These are phyloP conservation scores for Hippocampus mohnikei DNA, from an alignment of 2,113 vertebrate species.

Conservation along the genomic window DNA sequence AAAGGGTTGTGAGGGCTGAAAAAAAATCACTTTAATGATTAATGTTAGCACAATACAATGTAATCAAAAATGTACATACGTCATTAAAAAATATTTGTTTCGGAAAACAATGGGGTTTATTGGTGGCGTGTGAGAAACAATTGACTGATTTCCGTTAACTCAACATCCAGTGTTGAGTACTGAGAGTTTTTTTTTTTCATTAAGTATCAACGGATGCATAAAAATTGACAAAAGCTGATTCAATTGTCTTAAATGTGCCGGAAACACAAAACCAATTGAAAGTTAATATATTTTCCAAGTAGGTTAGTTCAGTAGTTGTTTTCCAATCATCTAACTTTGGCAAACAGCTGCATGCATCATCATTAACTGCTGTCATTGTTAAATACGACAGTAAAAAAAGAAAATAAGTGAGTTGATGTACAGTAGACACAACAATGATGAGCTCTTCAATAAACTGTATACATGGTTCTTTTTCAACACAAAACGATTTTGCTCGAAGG, in stretches of 20 bases:
- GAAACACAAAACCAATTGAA: not conserved
- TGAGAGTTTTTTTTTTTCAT: not conserved
- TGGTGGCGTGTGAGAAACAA: slow-evolving; percentile 21
- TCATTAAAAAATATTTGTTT: slow-evolving; percentile 32
- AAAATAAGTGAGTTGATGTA: slow-evolving; percentile 21
- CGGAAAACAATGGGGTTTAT: slow-evolving; percentile 23
- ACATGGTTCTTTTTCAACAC: slow-evolving; percentile 17
- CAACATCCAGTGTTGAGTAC: slow-evolving; percentile 69
- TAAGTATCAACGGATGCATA: slow-evolving; percentile 11
- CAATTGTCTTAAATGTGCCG: too few relatives aligned
- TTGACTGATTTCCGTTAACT: slow-evolving; percentile 38
- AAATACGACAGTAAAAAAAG: slow-evolving; percentile 6
- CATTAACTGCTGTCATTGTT: slow-evolving; percentile 29
- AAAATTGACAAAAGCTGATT: too few relatives aligned
- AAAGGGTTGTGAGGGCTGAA: not conserved
- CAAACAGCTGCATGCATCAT: slow-evolving; percentile 34
- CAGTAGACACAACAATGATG: slow-evolving; percentile 9
- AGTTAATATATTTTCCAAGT: not conserved
- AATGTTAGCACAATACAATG: slow-evolving; percentile 5
- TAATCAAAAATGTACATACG: slow-evolving; percentile 30
- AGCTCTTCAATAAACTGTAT: slow-evolving; percentile 23
- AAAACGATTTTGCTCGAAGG: slow-evolving; percentile 55
- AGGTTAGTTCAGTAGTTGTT: not conserved
- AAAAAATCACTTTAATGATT: not conserved
- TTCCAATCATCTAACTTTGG: slow-evolving; percentile 64